Conservation (phyloP, 2,797 vertebrate species). For the Gymnoscopelus microlampas region DNA sequence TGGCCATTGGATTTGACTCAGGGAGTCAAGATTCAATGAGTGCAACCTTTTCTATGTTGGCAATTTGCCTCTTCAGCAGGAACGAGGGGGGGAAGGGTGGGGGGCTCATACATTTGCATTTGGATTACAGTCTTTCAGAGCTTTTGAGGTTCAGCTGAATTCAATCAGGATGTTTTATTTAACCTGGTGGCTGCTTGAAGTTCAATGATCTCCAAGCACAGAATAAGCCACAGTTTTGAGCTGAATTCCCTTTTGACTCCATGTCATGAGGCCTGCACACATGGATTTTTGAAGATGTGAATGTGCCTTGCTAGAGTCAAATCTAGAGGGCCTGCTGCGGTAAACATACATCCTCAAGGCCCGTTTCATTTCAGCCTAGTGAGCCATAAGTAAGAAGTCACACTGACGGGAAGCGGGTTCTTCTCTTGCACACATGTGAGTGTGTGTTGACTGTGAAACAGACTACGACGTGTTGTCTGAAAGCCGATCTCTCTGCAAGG, state of each 20-base stretch:
- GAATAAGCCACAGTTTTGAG: conserved; percentile 4
- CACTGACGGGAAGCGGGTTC: conserved; percentile 69
- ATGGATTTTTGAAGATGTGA: not conserved
- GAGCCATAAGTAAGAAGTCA: conserved; percentile 40
- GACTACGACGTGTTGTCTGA: conserved; percentile 31
- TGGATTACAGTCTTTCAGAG: not conserved
- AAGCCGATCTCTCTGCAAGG: conserved; percentile 28
- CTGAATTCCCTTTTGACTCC: not conserved
- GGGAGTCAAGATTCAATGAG: conserved; percentile 15
- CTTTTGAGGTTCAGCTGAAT: conserved; percentile 7
- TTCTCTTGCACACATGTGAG: conserved; percentile 52
- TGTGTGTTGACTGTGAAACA: conserved; percentile 52
- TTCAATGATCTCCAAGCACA: conserved; percentile 5
- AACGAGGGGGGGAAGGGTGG: not conserved
- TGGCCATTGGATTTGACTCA: conserved; percentile 1
- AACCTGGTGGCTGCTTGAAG: not conserved
- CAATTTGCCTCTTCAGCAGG: conserved; percentile 12
- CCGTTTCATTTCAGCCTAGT: conserved; percentile 30
- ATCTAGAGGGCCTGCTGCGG: conserved; percentile 30
- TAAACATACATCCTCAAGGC: not conserved
- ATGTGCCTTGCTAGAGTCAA: conserved; percentile 8
- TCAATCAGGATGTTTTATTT: conserved; percentile 43
- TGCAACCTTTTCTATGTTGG: conserved; percentile 8
- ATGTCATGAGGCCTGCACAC: not conserved
- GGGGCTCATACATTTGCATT: no score